These are phyloP conservation scores for Cyanoderma ruficeps DNA, from an alignment of 2,113 vertebrate genomes.

Conservation along the genomic window DNA sequence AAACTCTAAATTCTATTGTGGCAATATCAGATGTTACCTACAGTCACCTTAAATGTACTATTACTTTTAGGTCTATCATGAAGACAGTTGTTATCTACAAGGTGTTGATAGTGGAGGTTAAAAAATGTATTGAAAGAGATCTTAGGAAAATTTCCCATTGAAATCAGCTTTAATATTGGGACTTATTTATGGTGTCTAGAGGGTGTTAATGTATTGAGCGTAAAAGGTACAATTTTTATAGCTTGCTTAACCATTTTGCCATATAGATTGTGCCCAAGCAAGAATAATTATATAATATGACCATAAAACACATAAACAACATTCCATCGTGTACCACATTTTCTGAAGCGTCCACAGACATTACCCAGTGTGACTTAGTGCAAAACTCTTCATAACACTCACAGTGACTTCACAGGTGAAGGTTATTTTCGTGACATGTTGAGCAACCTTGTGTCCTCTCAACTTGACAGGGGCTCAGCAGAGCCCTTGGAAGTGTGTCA, in stretches of 20 bases:
- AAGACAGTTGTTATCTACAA: not conserved
- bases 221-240: not conserved
- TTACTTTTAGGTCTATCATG: not conserved
- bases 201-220: not conserved
- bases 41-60: not conserved
- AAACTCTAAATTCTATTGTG: not conserved
- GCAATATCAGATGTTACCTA: not conserved
- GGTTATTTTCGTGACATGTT: slow-evolving; percentile 22
- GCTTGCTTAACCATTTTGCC: not conserved
- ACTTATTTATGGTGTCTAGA: not conserved
- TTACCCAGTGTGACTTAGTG: not conserved
- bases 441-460: not conserved
- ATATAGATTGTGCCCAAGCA: not conserved
- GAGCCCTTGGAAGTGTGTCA: not conserved
- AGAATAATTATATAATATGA: not conserved
- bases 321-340: not conserved
- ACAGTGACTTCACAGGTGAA: not conserved
- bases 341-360: not conserved
- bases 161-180: not conserved
- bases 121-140: not conserved
- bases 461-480: not conserved
- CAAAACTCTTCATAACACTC: not conserved
- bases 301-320: not conserved
- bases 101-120: not conserved
- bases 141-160: not conserved